Percentiles rank a stretch among this genome's conserved stretches.
phyloP scores from a whole-genome alignment of 2,797 vertebrate species.

The Lophotriccus pileatus region DNA sequence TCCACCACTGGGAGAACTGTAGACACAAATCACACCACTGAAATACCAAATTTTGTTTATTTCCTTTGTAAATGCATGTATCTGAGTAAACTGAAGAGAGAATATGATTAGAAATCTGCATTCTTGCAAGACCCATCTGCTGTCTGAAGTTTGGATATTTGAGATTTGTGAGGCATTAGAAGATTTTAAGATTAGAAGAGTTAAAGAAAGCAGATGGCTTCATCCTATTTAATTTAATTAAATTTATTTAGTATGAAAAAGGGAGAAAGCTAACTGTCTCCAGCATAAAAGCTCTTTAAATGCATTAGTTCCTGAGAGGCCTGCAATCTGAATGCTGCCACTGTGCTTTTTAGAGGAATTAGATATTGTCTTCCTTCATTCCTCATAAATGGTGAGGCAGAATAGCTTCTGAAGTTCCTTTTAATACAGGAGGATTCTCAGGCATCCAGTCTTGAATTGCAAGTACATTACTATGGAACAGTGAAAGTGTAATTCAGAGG shows the following conservation, averaged over 20 bases:
- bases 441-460: not conserved
- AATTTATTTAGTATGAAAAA: constrained; percentile 72
- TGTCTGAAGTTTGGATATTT: constrained; percentile 45
- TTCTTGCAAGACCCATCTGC: not conserved
- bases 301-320: constrained; percentile 70
- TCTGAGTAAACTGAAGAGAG: not conserved
- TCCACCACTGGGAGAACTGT: not conserved
- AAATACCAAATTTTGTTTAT: not conserved
- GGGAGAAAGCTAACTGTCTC: constrained; percentile 69
- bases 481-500: not conserved
- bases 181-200: constrained; percentile 39
- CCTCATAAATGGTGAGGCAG: constrained; percentile 1
- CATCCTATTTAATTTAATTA: constrained; percentile 71
- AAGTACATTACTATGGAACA: not conserved
- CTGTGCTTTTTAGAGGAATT: constrained; percentile 67
- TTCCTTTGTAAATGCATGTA: not conserved
- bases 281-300: constrained; percentile 77
- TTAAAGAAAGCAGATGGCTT: constrained; percentile 69
- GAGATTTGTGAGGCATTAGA: constrained; percentile 58
- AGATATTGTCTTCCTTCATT: constrained; percentile 55
- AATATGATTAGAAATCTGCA: not conserved
- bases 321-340: constrained; percentile 48
- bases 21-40: not conserved
- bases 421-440: not conserved
- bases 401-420: not conserved